These are phyloP conservation scores for Malurus elegans DNA, from an alignment of 2,113 vertebrate genomes.

Conservation along the genomic window DNA sequence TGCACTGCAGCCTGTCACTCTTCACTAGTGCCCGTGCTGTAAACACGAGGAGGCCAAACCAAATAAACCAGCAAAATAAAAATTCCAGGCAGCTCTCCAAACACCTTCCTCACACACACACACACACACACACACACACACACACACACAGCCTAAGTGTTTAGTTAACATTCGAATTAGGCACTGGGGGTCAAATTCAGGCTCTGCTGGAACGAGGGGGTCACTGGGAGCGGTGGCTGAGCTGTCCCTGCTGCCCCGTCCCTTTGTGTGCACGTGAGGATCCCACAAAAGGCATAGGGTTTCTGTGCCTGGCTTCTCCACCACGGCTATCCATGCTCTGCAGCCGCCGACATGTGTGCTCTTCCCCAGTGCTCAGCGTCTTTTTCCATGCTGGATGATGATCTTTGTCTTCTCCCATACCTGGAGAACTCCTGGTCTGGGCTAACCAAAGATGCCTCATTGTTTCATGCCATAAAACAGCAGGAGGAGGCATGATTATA, in stretches of 20 bases:
- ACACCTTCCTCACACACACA: neutral
- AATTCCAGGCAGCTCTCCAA: neutral
- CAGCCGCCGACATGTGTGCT: neutral
- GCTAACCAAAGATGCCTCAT: neutral
- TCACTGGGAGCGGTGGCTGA: neutral
- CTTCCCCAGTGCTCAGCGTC: neutral
- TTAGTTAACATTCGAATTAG: neutral
- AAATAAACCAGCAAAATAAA: neutral
- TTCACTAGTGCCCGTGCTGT: rapidly evolving
- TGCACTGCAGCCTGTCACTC: neutral
- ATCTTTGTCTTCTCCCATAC: neutral
- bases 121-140: neutral
- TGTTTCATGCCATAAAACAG: neutral
- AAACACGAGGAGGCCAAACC: neutral
- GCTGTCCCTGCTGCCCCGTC: neutral
- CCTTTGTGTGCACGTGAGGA: neutral
- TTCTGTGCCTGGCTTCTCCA: neutral
- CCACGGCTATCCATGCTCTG: neutral
- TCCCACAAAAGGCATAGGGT: neutral
- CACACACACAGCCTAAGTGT: neutral
- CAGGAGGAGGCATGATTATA: neutral
- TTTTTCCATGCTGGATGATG: neutral
- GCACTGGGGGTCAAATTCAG: neutral
- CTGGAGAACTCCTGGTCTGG: neutral
- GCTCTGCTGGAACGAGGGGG: neutral